These are phyloP conservation scores for Rhabdornis inornatus DNA, from an alignment of 2,113 vertebrate genomes.

Conservation along the genomic window DNA sequence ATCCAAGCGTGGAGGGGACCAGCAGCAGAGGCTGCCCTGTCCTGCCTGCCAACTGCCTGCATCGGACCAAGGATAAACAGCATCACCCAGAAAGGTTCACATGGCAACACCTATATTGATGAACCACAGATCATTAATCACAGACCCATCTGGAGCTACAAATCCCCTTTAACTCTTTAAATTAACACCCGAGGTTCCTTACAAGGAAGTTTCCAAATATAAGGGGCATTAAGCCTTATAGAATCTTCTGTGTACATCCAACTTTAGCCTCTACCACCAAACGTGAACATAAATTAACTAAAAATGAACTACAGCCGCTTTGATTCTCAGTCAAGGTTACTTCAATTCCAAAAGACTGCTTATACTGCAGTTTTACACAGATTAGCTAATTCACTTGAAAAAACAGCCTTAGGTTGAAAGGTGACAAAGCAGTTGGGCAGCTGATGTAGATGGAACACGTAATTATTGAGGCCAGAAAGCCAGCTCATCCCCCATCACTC, in stretches of 20 bases:
- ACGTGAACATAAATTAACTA: not conserved
- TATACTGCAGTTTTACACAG: slow-evolving; percentile 44
- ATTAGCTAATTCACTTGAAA: slow-evolving; percentile 38
- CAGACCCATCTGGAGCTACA: not conserved
- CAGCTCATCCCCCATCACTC: not conserved
- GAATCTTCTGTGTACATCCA: not conserved
- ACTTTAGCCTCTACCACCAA: not conserved
- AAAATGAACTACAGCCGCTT: not conserved
- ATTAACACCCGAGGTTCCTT: not conserved
- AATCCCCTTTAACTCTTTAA: not conserved
- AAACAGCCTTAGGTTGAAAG: not conserved
- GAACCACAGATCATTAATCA: not conserved
- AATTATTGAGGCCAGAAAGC: not conserved
- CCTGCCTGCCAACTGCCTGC: not conserved
- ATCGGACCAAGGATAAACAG: not conserved
- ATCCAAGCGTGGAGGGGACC: not conserved
- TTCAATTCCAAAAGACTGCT: slow-evolving; percentile 33
- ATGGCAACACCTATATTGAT: not conserved
- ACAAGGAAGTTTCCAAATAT: not conserved
- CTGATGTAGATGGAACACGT: not conserved
- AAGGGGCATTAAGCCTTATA: not conserved
- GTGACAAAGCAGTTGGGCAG: not conserved
- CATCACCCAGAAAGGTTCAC: not conserved
- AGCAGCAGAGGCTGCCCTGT: not conserved
- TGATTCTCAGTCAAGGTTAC: slow-evolving; percentile 11